Percentiles rank a stretch among this genome's conserved stretches.
phyloP scores from a whole-genome alignment of 2,797 vertebrate species.

The Sebastiscus albofasciatus region DNA sequence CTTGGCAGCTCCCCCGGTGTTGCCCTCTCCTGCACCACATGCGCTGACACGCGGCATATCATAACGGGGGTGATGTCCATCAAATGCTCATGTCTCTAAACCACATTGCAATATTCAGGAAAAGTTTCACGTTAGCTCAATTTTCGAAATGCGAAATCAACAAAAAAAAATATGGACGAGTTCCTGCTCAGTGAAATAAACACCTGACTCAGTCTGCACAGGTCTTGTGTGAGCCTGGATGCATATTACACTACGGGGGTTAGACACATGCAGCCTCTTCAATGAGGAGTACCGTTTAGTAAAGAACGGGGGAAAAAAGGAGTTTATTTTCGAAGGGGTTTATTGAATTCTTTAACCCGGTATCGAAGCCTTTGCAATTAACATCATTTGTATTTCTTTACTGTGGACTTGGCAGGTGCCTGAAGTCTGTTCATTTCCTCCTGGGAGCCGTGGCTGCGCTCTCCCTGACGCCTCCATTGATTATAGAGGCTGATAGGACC shows the following conservation, averaged over 20 bases:
- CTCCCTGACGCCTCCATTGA: slow-evolving; percentile 56
- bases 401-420: slow-evolving; percentile 48
- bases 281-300: background rate
- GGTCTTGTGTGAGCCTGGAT: slow-evolving; percentile 19
- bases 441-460: slow-evolving; percentile 38
- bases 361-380: slow-evolving; percentile 57
- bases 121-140: slow-evolving; percentile 13
- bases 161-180: slow-evolving; percentile 31
- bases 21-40: slow-evolving; percentile 5
- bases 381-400: slow-evolving; percentile 63
- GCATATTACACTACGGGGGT: background rate
- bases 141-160: slow-evolving; percentile 49
- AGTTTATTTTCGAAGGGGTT: slow-evolving; percentile 18
- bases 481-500: slow-evolving; percentile 59
- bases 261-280: background rate
- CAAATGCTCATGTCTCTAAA: slow-evolving; percentile 33
- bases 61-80: slow-evolving; percentile 44
- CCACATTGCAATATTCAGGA: slow-evolving; percentile 33
- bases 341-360: slow-evolving; percentile 33
- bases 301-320: background rate
- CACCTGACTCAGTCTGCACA: slow-evolving; percentile 48
- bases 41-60: slow-evolving; percentile 28
- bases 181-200: slow-evolving; percentile 35
- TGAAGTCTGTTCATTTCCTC: slow-evolving; percentile 60
- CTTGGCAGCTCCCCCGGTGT: slow-evolving; percentile 33